phyloP scores from a whole-genome alignment of 2,888 invertebrate species.

The Catocala nupta region DNA sequence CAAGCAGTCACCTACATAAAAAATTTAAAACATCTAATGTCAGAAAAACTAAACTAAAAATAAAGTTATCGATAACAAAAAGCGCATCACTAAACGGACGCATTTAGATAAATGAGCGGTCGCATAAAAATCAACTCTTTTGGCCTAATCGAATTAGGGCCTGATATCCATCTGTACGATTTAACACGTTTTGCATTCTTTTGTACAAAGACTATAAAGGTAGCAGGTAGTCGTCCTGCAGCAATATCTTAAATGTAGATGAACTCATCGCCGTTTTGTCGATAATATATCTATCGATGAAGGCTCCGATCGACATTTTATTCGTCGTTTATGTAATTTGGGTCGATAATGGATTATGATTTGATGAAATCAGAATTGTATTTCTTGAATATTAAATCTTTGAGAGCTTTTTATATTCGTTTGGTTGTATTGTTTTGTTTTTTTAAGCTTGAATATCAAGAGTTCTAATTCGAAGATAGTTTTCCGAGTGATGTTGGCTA shows the following conservation, averaged over 20 bases:
- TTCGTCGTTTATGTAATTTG: conserved; percentile 32
- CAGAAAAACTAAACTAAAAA: not conserved
- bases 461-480: too few species aligned
- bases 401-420: not conserved
- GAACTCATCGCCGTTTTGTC: conserved; percentile 78
- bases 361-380: conserved; percentile 7
- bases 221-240: conserved; percentile 79
- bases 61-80: conserved; percentile 22
- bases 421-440: not conserved
- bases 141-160: conserved; percentile 85
- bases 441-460: not conserved
- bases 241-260: conserved; percentile 80
- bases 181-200: conserved; percentile 86
- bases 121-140: conserved; percentile 85
- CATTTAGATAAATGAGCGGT: conserved; percentile 82
- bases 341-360: conserved; percentile 27
- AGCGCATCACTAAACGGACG: conserved; percentile 63
- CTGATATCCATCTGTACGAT: conserved; percentile 82
- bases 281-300: conserved; percentile 74
- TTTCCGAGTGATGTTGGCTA: too few species aligned
- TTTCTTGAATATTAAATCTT: conserved; percentile 1
- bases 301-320: conserved; percentile 52
- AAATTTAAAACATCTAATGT: too few species aligned
- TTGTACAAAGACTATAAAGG: conserved; percentile 80
- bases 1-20: not conserved